These are phyloP conservation scores for Meles meles DNA, from an alignment of 2,113 vertebrate species.

Conservation along the genomic window DNA sequence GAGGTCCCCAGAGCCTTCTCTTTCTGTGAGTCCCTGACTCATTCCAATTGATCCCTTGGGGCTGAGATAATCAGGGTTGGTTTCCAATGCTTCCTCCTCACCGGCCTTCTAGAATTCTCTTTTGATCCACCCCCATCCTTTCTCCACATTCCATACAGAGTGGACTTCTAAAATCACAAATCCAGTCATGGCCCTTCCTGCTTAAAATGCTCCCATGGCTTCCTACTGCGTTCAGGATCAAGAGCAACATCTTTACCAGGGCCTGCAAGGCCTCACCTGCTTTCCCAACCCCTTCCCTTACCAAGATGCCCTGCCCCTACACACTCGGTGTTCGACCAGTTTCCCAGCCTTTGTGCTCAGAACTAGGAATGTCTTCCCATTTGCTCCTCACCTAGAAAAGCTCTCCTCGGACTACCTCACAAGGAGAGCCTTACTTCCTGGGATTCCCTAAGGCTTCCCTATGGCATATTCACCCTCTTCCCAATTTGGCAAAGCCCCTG, in stretches of 20 bases:
- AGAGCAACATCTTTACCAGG: background rate
- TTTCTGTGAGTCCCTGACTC: background rate
- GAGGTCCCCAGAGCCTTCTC: background rate
- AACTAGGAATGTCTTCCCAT: background rate
- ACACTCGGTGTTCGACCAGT: background rate
- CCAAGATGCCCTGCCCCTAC: fast-evolving
- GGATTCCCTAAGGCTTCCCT: background rate
- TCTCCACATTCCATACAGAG: background rate
- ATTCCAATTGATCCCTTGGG: background rate
- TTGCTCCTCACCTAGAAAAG: background rate
- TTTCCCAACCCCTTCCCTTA: background rate
- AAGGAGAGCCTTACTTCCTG: background rate
- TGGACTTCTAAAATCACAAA: background rate
- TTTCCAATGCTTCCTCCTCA: background rate
- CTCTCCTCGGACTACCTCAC: background rate
- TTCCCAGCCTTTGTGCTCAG: background rate
- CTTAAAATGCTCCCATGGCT: background rate
- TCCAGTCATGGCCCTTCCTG: background rate
- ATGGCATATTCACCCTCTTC: background rate
- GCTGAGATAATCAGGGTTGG: background rate
- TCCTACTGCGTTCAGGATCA: background rate
- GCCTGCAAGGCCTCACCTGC: background rate
- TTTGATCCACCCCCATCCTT: background rate
- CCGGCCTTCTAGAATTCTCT: background rate
- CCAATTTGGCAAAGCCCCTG: background rate